Evolutionary conservation across 2,113 vertebrate genomes (phyloP), one percentile per base, ranked within the genome.

Genomic region (Eleginops maclovinus): DNA sequence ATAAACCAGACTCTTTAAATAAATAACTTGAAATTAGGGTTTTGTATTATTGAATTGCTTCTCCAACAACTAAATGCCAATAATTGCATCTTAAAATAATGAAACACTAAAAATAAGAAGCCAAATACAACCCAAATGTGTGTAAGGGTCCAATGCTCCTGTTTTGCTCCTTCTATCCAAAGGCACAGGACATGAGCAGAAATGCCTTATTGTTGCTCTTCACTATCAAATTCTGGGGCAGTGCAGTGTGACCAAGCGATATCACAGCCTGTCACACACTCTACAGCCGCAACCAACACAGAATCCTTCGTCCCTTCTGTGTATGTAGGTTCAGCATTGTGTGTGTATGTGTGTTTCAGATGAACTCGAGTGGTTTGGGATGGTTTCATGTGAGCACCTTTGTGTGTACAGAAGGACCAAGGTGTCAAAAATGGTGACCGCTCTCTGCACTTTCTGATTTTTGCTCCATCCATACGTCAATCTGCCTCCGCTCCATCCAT

Each of bases 321-420:
- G 46, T 17, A 5, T 55, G 53, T 53, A 59, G 13, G 46, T 77
- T 54, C 60, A 21, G 53, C 68, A 21, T 10, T 69, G 21, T 17
- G 43, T 49, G 14, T 71, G 22, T 56, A 36, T 12, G 55, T 2
- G 41, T 1, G 63, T 77, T 56, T 72, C 50, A 61, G 63, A 58
- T 56, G 53, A 71, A 81, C 53, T 79, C 64, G 9, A 31, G 64
- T 59, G 85, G 67, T 59, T 82, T 75, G 81, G 75, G 79, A 71
- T 85, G 87, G 88, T 82, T 90, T 85, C 85, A 61, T 75, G 46
- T 55, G 87, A 84, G 82, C 86, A 88, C 63, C 77, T 75, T 75
- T 41, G 70, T 77, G 80, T 46, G 69, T 59, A 53, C 50, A 22
- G 67, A 14, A 67, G 55, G 75, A 44, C 66, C 46, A n/a, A 26